Conservation (phyloP, 2,113 vertebrate species). For the Phoxinus phoxinus region DNA sequence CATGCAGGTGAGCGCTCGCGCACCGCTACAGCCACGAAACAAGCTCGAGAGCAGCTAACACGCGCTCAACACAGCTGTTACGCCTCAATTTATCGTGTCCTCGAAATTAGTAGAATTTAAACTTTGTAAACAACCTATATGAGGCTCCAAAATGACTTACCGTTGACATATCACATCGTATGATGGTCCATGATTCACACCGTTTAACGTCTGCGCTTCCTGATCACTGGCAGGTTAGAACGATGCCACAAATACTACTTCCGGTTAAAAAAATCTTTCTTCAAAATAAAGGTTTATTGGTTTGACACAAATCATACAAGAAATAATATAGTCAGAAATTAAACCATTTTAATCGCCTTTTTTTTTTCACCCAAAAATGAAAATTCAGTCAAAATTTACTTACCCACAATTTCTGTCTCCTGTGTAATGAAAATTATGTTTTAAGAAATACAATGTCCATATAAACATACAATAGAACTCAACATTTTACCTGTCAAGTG, state of each 20-base stretch:
- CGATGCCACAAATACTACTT: slow-evolving; percentile 8
- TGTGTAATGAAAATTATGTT: neutral
- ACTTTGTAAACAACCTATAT: neutral
- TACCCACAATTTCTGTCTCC: neutral
- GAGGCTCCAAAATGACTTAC: slow-evolving; percentile 60
- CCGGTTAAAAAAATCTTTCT: neutral
- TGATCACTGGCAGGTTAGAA: slow-evolving; percentile 44
- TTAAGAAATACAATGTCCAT: neutral
- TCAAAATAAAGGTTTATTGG: slow-evolving; percentile 36
- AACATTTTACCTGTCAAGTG: neutral
- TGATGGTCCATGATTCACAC: slow-evolving; percentile 55
- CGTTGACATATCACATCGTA: slow-evolving; percentile 62
- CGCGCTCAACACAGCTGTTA: neutral
- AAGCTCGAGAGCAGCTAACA: neutral
- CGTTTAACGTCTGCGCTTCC: slow-evolving; percentile 60
- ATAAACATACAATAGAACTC: neutral
- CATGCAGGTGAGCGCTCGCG: neutral
- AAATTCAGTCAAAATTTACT: neutral
- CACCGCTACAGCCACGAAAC: neutral
- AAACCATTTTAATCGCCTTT: neutral
- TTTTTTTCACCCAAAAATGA: neutral
- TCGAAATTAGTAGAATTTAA: neutral
- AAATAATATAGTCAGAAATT: neutral
- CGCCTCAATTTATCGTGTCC: neutral
- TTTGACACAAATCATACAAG: neutral